Percentiles rank a stretch among this genome's conserved stretches.
These are phyloP conservation scores for Acanthosoma haemorrhoidale DNA, from an alignment of 2,888 invertebrate species.

Conservation along the genomic window DNA sequence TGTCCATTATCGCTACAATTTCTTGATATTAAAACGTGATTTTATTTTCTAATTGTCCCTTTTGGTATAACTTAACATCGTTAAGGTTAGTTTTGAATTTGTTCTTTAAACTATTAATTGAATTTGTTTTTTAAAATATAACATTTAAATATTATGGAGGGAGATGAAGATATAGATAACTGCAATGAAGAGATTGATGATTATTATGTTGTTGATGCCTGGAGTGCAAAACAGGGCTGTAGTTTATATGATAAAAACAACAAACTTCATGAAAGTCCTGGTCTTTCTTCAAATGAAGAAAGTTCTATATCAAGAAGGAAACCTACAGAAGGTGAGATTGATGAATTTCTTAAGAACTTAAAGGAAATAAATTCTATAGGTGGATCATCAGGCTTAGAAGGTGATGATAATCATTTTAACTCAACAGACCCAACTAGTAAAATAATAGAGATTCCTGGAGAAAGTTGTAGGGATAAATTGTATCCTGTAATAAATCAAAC, in stretches of 20 bases:
- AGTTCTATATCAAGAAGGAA: not conserved
- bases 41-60: too few species aligned
- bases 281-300: not conserved
- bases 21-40: too few species aligned
- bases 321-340: slow-evolving; percentile 29
- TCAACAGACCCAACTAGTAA: not conserved
- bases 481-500: not conserved
- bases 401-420: not conserved
- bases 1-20: too few species aligned
- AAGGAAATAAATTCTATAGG: slow-evolving; percentile 1
- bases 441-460: not conserved
- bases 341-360: slow-evolving; percentile 23
- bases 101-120: not conserved
- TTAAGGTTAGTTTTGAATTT: not conserved
- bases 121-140: not conserved
- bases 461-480: not conserved
- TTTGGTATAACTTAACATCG: not conserved
- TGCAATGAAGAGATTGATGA: not conserved
- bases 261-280: not conserved
- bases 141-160: not conserved
- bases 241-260: not conserved
- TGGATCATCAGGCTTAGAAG: slow-evolving; percentile 27
- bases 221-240: not conserved
- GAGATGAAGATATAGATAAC: not conserved
- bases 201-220: slow-evolving; percentile 15